These are phyloP conservation scores for Pseudorhiza aurosa DNA, from an alignment of 30 jellyfish, hydroid and myxozoan species.

Conservation along the genomic window DNA sequence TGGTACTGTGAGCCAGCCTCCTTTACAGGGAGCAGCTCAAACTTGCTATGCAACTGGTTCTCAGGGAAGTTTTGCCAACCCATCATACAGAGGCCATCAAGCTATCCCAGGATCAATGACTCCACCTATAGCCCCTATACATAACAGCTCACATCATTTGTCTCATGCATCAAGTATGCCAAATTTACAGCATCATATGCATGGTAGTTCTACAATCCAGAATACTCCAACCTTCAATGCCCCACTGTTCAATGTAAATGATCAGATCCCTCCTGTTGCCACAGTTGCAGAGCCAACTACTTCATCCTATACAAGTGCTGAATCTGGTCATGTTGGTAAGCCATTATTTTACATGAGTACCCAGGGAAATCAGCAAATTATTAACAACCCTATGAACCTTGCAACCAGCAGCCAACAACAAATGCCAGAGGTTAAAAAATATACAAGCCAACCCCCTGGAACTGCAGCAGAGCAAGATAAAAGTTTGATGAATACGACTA, in stretches of 20 bases:
- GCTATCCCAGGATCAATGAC: conserved; percentile 40
- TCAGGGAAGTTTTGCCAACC: neutral
- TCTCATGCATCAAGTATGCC: conserved; percentile 72
- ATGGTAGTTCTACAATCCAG: neutral
- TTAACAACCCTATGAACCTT: neutral
- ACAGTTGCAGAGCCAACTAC: conserved; percentile 32
- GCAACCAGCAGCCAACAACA: no score
- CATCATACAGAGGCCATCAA: conserved; percentile 6
- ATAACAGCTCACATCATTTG: conserved; percentile 34
- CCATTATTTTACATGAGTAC: conserved; percentile 29
- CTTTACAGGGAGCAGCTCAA: neutral
- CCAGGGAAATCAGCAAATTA: neutral
- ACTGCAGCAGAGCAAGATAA: neutral
- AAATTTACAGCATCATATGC: conserved; percentile 7
- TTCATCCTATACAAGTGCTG: neutral
- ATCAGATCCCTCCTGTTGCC: conserved; percentile 2
- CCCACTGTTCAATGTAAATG: conserved; percentile 37
- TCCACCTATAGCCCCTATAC: conserved; percentile 24
- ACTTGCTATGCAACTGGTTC: neutral
- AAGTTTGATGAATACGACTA: conserved; percentile 9
- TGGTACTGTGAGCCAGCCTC: conserved; percentile 5
- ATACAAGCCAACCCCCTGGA: neutral
- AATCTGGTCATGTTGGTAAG: conserved; percentile 44
- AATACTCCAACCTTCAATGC: neutral
- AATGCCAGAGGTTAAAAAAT: neutral